Percentiles rank a stretch among this genome's conserved stretches.
phyloP scores from a whole-genome alignment of 2,113 vertebrate genomes.

The Bufo gargarizans region DNA sequence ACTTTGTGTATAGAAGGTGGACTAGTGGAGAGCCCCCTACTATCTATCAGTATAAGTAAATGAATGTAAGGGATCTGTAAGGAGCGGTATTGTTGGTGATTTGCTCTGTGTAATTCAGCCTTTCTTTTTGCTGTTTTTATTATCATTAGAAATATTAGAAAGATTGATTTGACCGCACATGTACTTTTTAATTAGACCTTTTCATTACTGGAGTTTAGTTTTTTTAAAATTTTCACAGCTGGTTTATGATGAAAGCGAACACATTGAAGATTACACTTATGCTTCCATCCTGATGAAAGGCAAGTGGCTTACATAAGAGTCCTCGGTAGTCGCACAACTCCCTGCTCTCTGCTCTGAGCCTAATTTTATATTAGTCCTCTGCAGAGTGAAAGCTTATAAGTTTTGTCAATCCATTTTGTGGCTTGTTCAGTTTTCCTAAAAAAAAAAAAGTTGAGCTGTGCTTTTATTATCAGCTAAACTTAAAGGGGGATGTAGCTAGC shows the following conservation, averaged over 20 bases:
- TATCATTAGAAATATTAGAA: too few species aligned
- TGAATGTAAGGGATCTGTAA: too few species aligned
- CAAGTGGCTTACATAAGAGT: slow-evolving; percentile 17
- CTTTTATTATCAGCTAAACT: background rate
- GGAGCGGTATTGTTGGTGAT: too few species aligned
- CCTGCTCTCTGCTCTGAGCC: background rate
- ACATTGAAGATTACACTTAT: background rate
- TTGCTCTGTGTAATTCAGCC: too few species aligned
- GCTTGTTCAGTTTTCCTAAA: background rate
- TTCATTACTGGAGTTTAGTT: background rate
- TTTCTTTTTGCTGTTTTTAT: too few species aligned
- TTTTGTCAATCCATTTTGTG: background rate
- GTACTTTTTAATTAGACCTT: background rate
- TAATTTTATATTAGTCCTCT: background rate
- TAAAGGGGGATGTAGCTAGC: background rate
- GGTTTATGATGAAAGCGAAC: slow-evolving; percentile 18
- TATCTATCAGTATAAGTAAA: too few species aligned
- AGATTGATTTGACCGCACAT: too few species aligned
- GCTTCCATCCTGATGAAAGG: slow-evolving; percentile 19
- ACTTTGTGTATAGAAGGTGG: too few species aligned
- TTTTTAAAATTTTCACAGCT: background rate
- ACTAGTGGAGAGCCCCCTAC: too few species aligned
- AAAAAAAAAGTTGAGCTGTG: background rate
- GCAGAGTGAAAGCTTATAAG: slow-evolving; percentile 4
- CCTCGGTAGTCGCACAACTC: background rate